Base-by-base conservation (phyloP, 2,888 invertebrate genomes). In the Troides helena region DNA sequence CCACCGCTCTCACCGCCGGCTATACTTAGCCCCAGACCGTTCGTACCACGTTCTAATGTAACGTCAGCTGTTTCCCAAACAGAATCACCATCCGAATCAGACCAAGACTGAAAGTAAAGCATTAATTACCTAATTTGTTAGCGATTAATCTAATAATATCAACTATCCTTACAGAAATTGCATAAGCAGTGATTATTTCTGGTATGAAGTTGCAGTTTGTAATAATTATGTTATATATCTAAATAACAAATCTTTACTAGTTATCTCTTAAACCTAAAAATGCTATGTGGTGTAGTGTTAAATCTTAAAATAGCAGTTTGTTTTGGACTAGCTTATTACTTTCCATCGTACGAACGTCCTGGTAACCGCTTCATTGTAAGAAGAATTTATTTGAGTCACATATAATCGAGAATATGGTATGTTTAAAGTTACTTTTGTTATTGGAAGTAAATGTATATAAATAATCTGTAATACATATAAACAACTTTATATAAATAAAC, bases 1-100 rank as follows among this genome's bases (percentile, higher is more conserved):
- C 98, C 96, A 75, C 98, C 98, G 76, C 97, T 97, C 90, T 99
- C 99, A 58, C 99, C 99, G 68, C 99, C 99, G 75, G 99, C 99
- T 93, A 99, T 99, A 85, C 98, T 99, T 89, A 99, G 98, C 12
- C 99, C 99, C 75, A 99, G 95, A 8, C 99, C 99, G 65, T 97
- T 96, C 67, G 95, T 95, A 63, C 95, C 95, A 77, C 99, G 94
- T 89, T 98, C 98, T 88, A 99, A 92, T 71, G 95, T 95, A 81
- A 99, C 98, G 87, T 98, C 98, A 88, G 97, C 97, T 86, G 96
- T 97, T 86, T 97, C 96, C 98, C 98, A 99, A 74, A 95, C 96
- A 77, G 96, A 96, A 80, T 96, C 96, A 76, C 78, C 87, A 76
- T 92, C 92, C 23, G 87, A 83, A 71, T 91, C 91, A 62, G 86